These are phyloP conservation scores for Echinops telfairi DNA, from an alignment of 2,113 vertebrate genomes.

Conservation along the genomic window DNA sequence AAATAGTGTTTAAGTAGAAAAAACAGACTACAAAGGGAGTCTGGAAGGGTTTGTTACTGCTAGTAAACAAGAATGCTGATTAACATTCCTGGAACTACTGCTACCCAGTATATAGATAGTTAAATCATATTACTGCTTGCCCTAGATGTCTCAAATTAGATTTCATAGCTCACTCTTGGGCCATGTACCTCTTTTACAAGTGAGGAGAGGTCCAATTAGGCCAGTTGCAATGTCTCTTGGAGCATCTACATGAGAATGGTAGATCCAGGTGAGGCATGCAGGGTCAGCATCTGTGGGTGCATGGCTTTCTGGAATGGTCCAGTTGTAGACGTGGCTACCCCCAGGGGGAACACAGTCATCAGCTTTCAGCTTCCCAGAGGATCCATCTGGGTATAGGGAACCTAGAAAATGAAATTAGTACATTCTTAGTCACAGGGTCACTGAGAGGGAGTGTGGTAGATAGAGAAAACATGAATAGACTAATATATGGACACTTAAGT, in stretches of 20 bases:
- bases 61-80: slow-evolving; percentile 7
- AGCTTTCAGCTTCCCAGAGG: slow-evolving; percentile 86
- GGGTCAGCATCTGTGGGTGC: slow-evolving; percentile 88
- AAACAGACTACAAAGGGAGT: background rate
- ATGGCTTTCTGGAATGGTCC: slow-evolving; percentile 88
- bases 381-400: slow-evolving; percentile 88
- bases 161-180: background rate
- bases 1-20: slow-evolving; percentile 15
- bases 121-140: background rate
- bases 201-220: slow-evolving; percentile 88
- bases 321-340: slow-evolving; percentile 86
- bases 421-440: background rate
- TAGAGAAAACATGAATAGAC: background rate
- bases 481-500: background rate
- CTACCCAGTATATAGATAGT: background rate
- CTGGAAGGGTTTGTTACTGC: slow-evolving; percentile 9
- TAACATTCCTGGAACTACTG: background rate
- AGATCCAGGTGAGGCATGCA: slow-evolving; percentile 89
- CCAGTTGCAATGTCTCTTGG: slow-evolving; percentile 89
- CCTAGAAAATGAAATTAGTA: slow-evolving; percentile 83
- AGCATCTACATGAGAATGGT: slow-evolving; percentile 90
- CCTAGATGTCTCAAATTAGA: background rate
- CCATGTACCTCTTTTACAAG: slow-evolving; percentile 87
- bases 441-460: background rate
- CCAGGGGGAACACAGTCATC: slow-evolving; percentile 89